Conservation (phyloP, 2,113 vertebrate species). For the Morone saxatilis region DNA sequence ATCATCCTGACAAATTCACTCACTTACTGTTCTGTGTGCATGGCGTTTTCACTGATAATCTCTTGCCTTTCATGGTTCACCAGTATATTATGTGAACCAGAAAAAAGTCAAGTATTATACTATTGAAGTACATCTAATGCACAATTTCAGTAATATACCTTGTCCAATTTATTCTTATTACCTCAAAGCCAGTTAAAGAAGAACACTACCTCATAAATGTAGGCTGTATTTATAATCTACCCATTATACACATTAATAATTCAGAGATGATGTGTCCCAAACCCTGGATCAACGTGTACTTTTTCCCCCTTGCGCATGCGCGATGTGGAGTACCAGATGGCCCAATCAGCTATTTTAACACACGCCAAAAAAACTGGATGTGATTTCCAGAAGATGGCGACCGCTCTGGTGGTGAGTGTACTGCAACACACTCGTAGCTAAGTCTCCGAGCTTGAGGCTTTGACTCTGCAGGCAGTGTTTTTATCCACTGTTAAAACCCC, state of each 20-base stretch:
- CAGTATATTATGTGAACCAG: too few relatives aligned
- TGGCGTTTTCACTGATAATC: too few relatives aligned
- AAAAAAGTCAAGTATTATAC: too few relatives aligned
- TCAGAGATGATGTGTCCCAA: not conserved
- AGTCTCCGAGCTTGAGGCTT: rapidly evolving
- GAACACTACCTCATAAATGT: rapidly evolving
- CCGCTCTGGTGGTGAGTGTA: constrained; percentile 93
- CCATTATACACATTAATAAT: not conserved
- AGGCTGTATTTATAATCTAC: not conserved
- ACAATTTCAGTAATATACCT: too few relatives aligned
- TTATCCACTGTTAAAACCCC: too few relatives aligned
- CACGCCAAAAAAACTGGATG: constrained; percentile 72
- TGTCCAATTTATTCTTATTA: not conserved
- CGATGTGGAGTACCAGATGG: not conserved
- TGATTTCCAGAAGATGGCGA: constrained; percentile 94
- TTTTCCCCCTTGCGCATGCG: constrained; percentile 58
- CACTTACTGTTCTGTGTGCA: not conserved
- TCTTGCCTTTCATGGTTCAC: too few relatives aligned
- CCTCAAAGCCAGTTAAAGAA: not conserved
- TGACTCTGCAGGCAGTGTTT: too few relatives aligned
- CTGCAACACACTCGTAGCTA: not conserved
- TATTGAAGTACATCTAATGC: too few relatives aligned
- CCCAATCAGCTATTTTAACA: constrained; percentile 86
- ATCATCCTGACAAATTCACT: too few relatives aligned
- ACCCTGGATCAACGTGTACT: not conserved